Evolutionary conservation across 2,113 vertebrate species (phyloP).

Genomic region (Mesoclemmys tuberculata): DNA sequence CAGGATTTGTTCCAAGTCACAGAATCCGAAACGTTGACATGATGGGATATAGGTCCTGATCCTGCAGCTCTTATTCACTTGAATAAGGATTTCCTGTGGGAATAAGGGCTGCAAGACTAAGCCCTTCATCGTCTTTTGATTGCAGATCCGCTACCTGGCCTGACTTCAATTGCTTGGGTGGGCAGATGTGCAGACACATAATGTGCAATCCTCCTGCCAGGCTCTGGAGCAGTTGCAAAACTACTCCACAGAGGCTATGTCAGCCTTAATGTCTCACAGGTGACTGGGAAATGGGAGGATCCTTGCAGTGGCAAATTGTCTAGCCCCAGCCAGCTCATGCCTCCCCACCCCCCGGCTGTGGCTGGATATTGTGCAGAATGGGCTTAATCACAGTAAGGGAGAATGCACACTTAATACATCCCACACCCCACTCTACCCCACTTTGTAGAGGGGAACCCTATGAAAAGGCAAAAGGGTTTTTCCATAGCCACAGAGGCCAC

Average conservation of each 20-base stretch:
- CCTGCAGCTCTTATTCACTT: background rate
- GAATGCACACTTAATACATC: background rate
- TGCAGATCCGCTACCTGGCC: background rate
- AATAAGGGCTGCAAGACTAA: background rate
- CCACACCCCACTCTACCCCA: background rate
- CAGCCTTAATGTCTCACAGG: background rate
- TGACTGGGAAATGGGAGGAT: background rate
- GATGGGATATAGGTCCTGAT: background rate
- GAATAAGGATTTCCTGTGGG: accelerated
- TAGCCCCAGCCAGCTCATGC: background rate
- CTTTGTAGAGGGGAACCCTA: background rate
- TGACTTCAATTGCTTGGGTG: background rate
- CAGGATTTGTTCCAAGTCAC: background rate
- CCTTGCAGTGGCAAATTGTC: background rate
- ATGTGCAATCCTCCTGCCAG: background rate
- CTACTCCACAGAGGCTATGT: background rate
- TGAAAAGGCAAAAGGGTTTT: background rate
- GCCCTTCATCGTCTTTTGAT: accelerated
- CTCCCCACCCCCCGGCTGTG: background rate
- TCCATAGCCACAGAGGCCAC: background rate
- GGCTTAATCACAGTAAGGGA: background rate
- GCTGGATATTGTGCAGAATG: background rate
- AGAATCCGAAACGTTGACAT: background rate
- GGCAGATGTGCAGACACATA: accelerated
- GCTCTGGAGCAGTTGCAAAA: background rate